Evolutionary conservation across 2,113 vertebrate species (phyloP).

Genomic region (Thomomys bottae): DNA sequence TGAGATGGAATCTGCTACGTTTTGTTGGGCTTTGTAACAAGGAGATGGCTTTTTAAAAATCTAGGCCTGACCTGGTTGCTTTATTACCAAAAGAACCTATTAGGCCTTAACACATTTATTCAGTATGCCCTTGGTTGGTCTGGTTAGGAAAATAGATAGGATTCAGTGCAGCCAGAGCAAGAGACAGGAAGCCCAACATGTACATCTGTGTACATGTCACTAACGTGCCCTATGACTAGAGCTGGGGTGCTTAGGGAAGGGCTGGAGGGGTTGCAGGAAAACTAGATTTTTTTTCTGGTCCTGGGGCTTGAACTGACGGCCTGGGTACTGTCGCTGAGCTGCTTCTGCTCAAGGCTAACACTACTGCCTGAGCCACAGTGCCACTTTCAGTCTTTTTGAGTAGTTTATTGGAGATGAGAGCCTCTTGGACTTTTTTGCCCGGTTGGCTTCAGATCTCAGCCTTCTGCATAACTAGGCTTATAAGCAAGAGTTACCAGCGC

Average conservation of each 20-base stretch:
- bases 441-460: too few species aligned
- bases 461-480: too few species aligned
- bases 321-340: too few species aligned
- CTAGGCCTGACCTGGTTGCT: conserved; percentile 8
- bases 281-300: neutral
- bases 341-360: too few species aligned
- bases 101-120: conserved; percentile 15
- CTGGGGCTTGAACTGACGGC: too few species aligned
- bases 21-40: neutral
- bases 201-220: neutral
- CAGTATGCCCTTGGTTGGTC: neutral
- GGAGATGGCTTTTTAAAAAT: conserved; percentile 19
- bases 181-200: neutral
- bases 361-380: too few species aligned
- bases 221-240: neutral
- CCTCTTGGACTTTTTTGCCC: too few species aligned
- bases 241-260: neutral
- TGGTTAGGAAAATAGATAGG: conserved; percentile 33
- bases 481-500: too few species aligned
- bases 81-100: neutral
- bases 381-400: too few species aligned
- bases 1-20: neutral
- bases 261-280: neutral
- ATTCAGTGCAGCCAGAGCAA: neutral
- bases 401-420: too few species aligned